Conservation (phyloP, 2,888 invertebrate species). For the Mylabris sibirica region DNA sequence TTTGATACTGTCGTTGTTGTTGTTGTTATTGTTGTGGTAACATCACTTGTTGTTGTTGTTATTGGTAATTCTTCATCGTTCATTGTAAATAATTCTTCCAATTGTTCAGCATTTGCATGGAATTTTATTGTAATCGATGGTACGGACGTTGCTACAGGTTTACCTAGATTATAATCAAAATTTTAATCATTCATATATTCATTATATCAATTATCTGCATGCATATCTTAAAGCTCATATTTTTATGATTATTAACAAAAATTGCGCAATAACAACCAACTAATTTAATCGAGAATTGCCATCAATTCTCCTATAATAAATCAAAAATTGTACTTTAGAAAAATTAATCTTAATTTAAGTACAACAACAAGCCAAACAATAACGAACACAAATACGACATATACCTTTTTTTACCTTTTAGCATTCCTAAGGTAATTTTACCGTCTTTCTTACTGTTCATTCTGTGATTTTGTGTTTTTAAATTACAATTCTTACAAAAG, state of each 20-base stretch:
- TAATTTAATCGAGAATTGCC: too few relatives aligned
- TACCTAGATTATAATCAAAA: conserved; percentile 49
- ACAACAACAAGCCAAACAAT: neutral
- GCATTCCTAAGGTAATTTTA: conserved; percentile 59
- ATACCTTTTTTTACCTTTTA: conserved; percentile 59
- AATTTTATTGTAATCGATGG: conserved; percentile 72
- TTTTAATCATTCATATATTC: neutral
- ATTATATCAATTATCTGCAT: conserved; percentile 1
- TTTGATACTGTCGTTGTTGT: conserved; percentile 13
- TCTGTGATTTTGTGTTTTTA: conserved; percentile 19
- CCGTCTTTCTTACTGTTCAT: conserved; percentile 54
- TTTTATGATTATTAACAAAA: neutral
- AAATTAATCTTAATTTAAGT: neutral
- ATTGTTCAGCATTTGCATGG: conserved; percentile 78
- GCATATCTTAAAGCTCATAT: neutral
- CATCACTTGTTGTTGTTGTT: conserved; percentile 13
- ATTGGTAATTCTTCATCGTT: conserved; percentile 62
- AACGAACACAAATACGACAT: conserved; percentile 42
- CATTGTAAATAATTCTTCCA: conserved; percentile 71
- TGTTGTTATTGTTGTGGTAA: conserved; percentile 9
- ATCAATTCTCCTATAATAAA: too few relatives aligned
- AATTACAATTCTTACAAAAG: neutral
- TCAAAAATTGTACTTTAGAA: too few relatives aligned
- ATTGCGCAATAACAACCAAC: neutral
- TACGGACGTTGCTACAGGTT: conserved; percentile 59